Evolutionary conservation across 1,140 invertebrate genomes (phyloP).

Genomic region (Drosophila cardini): DNA sequence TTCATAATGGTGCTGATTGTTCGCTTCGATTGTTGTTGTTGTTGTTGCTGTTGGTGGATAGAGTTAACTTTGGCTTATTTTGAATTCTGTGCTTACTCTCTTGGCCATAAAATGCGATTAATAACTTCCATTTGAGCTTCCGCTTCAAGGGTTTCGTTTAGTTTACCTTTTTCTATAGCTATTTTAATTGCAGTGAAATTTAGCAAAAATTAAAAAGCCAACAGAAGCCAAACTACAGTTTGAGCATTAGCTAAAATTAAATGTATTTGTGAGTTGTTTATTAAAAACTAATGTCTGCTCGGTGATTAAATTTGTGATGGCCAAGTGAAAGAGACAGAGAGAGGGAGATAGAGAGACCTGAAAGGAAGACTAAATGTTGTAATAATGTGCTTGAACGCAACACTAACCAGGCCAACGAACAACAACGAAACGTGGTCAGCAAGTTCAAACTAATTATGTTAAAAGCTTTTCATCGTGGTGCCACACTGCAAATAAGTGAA

Average conservation of each 20-base stretch:
- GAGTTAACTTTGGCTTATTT: conserved; percentile 4
- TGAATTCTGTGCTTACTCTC: neutral
- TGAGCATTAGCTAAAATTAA: neutral
- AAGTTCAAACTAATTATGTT: conserved; percentile 82
- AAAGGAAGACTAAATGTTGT: conserved; percentile 33
- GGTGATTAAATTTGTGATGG: conserved; percentile 3
- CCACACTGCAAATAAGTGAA: conserved; percentile 67
- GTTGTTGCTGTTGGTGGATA: neutral
- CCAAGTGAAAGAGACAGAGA: neutral
- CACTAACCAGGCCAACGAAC: conserved; percentile 77
- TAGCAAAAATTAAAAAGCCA: neutral
- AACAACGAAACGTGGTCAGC: conserved; percentile 81
- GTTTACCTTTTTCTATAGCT: conserved; percentile 6
- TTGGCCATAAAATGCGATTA: conserved; percentile 46
- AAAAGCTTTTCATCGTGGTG: conserved; percentile 73
- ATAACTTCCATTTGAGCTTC: conserved; percentile 54
- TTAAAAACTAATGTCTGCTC: neutral
- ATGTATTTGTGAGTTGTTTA: neutral
- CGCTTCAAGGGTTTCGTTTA: conserved; percentile 24
- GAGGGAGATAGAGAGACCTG: neutral
- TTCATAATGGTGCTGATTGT: conserved; percentile 61
- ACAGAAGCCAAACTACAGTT: neutral
- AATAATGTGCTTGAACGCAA: conserved; percentile 64
- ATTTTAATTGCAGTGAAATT: neutral
- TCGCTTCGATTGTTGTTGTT: neutral